These are phyloP conservation scores for Zygothrica quintamaculata DNA, from an alignment of 2,888 invertebrate species.

Conservation along the genomic window DNA sequence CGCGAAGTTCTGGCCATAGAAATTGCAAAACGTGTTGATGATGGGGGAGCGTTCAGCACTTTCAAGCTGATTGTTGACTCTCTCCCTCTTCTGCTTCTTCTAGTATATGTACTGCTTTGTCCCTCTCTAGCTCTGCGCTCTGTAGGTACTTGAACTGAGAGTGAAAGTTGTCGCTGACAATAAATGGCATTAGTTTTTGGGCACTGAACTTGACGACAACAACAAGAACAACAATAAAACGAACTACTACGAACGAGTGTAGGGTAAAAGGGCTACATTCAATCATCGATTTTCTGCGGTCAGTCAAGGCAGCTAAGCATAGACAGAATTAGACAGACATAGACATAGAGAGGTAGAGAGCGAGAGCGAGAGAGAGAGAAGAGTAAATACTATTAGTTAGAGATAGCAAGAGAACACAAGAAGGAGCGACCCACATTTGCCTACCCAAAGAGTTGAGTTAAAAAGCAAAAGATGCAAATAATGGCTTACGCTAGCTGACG, in stretches of 20 bases:
- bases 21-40: conserved; percentile 75
- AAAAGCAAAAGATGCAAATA: conserved; percentile 78
- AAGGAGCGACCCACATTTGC: conserved; percentile 63
- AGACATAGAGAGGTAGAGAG: conserved; percentile 7
- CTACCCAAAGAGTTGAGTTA: conserved; percentile 70
- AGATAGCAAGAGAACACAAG: conserved; percentile 3
- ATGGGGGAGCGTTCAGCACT: conserved; percentile 57
- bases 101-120: too few relatives aligned
- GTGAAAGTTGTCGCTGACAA: conserved; percentile 71
- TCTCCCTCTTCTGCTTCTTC: neutral
- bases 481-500: conserved; percentile 31
- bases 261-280: conserved; percentile 38
- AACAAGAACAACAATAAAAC: conserved; percentile 55
- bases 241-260: conserved; percentile 29
- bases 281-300: conserved; percentile 75
- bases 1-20: conserved; percentile 79
- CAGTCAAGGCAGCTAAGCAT: conserved; percentile 51
- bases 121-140: conserved; percentile 16
- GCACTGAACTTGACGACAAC: conserved; percentile 66
- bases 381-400: too few relatives aligned
- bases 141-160: conserved; percentile 50
- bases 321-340: conserved; percentile 15
- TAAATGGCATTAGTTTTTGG: conserved; percentile 80
- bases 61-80: conserved; percentile 54
- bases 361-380: conserved; percentile 6